Conservation (phyloP, 2,113 vertebrate species). For the Hypocryptadius cinnamomeus region DNA sequence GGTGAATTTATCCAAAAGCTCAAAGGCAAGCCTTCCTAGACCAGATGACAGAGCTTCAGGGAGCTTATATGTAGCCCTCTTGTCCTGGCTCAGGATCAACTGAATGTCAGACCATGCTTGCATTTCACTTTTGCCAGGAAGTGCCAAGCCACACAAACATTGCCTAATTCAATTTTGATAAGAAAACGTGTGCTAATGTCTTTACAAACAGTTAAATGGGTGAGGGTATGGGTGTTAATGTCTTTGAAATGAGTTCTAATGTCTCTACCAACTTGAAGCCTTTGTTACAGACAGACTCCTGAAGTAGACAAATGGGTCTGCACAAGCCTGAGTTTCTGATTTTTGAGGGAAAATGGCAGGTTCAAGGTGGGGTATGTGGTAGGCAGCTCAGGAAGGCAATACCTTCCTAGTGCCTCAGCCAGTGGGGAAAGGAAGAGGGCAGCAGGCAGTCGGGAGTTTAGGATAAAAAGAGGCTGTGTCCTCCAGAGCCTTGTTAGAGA, state of each 20-base stretch:
- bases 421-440: not conserved
- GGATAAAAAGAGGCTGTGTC: not conserved
- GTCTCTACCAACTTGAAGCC: not conserved
- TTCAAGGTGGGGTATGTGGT: not conserved
- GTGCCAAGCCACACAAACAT: not conserved
- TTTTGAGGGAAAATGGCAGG: too few species aligned
- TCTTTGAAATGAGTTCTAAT: not conserved
- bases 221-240: not conserved
- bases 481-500: not conserved
- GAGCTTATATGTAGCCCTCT: not conserved
- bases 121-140: not conserved
- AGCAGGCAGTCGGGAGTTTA: rapidly evolving
- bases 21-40: not conserved
- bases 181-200: not conserved
- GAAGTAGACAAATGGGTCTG: not conserved
- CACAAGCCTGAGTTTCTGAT: not conserved
- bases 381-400: rapidly evolving
- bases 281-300: not conserved
- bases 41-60: not conserved
- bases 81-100: not conserved
- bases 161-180: not conserved
- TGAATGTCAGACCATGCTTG: not conserved
- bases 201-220: not conserved
- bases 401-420: not conserved
- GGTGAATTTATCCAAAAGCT: not conserved